phyloP scores from a whole-genome alignment of 2,113 vertebrate genomes.

The Gila orcuttii region DNA sequence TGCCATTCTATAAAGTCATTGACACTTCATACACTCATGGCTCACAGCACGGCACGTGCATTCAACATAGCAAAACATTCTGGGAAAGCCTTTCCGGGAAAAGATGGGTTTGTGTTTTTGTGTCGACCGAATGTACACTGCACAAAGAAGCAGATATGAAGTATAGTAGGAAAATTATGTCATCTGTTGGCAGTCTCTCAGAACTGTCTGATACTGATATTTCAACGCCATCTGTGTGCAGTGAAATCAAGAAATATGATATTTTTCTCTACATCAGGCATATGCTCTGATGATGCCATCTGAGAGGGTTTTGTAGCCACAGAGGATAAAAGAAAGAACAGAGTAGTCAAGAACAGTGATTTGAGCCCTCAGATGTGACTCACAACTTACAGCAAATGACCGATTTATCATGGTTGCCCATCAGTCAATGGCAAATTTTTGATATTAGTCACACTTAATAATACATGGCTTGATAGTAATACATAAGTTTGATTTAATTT shows the following conservation, averaged over 20 bases:
- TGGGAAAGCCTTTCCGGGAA: background rate
- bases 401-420: background rate
- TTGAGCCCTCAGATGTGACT: background rate
- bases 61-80: background rate
- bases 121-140: background rate
- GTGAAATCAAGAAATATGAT: conserved; percentile 23
- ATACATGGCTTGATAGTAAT: background rate
- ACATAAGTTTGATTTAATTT: background rate
- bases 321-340: conserved; percentile 3
- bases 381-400: background rate
- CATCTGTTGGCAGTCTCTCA: background rate
- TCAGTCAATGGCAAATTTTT: background rate
- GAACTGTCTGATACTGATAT: conserved; percentile 1
- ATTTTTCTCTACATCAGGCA: background rate
- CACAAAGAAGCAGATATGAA: background rate
- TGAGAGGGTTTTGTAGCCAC: background rate
- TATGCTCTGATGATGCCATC: conserved; percentile 2
- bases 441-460: background rate
- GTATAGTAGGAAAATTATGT: background rate
- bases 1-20: background rate
- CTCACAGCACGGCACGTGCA: background rate
- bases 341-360: background rate
- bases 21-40: background rate
- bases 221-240: background rate
- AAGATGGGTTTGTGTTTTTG: background rate